Evolutionary conservation across 2,888 invertebrate species (phyloP).

Genomic region (Eupithecia insigniata): DNA sequence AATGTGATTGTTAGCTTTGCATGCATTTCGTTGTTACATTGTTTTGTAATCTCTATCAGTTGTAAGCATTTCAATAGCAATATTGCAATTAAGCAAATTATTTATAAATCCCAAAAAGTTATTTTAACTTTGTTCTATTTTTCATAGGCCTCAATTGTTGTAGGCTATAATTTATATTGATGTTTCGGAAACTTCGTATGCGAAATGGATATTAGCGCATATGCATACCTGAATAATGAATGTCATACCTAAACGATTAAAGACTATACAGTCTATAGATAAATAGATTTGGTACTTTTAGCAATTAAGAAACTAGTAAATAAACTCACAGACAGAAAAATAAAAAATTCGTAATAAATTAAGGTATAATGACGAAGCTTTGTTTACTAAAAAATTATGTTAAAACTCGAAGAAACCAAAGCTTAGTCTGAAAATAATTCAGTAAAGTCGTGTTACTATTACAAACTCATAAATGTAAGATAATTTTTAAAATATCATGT

Average conservation of each 20-base stretch:
- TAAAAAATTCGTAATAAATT: constrained; percentile 39
- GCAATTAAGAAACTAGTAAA: constrained; percentile 44
- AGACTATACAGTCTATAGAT: constrained; percentile 27
- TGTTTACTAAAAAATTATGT: constrained; percentile 40
- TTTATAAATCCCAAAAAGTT: not conserved
- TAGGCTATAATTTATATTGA: constrained; percentile 14
- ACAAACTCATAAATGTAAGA: constrained; percentile 28
- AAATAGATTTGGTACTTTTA: constrained; percentile 44
- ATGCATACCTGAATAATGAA: constrained; percentile 5
- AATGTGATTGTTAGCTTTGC: constrained; percentile 4
- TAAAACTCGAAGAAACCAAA: constrained; percentile 42
- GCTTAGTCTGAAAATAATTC: constrained; percentile 43
- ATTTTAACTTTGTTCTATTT: constrained; percentile 10
- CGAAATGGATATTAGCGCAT: constrained; percentile 7
- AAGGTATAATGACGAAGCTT: constrained; percentile 41
- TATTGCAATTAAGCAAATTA: constrained; percentile 16
- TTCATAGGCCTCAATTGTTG: constrained; percentile 21
- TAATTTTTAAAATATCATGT: constrained; percentile 10
- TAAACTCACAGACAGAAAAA: constrained; percentile 40
- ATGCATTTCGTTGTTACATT: constrained; percentile 13
- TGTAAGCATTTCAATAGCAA: constrained; percentile 20
- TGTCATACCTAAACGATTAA: constrained; percentile 15
- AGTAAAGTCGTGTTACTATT: constrained; percentile 24
- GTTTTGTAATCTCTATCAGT: not conserved
- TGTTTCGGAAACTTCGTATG: constrained; percentile 15